A percentile compares a stretch with the other conserved stretches of the same genome.
phyloP scores from a whole-genome alignment of 2,113 vertebrate species.

The Chauna torquata region DNA sequence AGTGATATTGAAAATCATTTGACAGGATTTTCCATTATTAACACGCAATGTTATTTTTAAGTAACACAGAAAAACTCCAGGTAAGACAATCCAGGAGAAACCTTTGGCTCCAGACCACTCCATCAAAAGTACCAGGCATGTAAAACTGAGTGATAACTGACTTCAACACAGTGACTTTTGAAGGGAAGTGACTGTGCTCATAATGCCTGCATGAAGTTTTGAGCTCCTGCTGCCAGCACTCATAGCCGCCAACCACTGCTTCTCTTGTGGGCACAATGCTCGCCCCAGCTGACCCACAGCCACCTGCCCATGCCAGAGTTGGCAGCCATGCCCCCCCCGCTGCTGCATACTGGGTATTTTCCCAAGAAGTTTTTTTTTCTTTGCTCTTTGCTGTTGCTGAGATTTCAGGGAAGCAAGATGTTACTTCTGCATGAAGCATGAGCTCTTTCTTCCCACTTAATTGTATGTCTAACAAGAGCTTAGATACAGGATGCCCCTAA shows the following conservation, averaged over 20 bases:
- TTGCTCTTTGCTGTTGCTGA: background rate
- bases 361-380: background rate
- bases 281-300: background rate
- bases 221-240: background rate
- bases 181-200: background rate
- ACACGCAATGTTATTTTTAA: background rate
- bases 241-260: background rate
- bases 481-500: background rate
- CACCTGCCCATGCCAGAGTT: rapidly evolving
- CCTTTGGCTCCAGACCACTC: background rate
- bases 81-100: background rate
- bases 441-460: background rate
- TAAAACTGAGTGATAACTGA: background rate
- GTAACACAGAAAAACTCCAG: background rate
- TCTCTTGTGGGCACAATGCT: background rate
- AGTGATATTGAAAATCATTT: background rate
- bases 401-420: background rate
- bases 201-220: background rate
- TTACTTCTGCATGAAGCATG: background rate
- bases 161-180: background rate
- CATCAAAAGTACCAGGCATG: rapidly evolving
- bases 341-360: background rate
- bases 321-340: background rate
- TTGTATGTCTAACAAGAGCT: background rate
- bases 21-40: background rate